Percentiles rank a stretch among this genome's conserved stretches.
phyloP scores from a whole-genome alignment of 92 coral and sea anemone genomes.

The Chrysogorgia sp. region DNA sequence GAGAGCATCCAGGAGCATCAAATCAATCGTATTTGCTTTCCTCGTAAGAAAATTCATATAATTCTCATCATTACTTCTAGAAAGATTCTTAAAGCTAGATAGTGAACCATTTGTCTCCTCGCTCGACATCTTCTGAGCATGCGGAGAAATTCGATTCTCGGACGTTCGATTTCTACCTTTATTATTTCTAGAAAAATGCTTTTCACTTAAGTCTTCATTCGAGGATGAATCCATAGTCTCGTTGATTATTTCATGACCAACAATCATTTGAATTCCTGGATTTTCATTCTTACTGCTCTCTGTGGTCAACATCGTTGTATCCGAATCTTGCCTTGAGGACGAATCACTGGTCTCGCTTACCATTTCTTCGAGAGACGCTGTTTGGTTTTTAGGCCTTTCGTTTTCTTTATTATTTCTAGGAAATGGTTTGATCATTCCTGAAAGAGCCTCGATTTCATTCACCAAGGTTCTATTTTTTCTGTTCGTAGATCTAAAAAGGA shows the following conservation, averaged over 20 bases:
- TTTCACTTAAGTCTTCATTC: not conserved
- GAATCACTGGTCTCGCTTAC: not conserved
- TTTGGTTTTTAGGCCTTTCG: not conserved
- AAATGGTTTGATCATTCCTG: not conserved
- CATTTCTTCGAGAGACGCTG: conserved; percentile 22
- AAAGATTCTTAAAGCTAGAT: not conserved
- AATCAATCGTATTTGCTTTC: not conserved
- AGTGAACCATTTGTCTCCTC: not conserved
- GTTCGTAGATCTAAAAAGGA: too few relatives aligned
- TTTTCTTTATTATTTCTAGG: not conserved
- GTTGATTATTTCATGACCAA: conserved; percentile 13
- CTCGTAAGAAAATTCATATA: too few relatives aligned
- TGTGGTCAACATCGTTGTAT: too few relatives aligned
- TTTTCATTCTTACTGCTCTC: too few relatives aligned
- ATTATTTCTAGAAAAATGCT: not conserved
- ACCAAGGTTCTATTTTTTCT: not conserved
- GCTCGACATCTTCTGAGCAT: not conserved
- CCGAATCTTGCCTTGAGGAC: not conserved
- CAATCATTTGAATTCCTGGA: too few relatives aligned
- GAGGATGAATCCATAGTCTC: not conserved
- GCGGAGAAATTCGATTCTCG: not conserved
- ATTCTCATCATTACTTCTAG: not conserved
- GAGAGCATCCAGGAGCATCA: conserved; percentile 25
- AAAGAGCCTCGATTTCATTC: not conserved
- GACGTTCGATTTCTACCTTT: not conserved